Evolutionary conservation across 92 coral and sea anemone genomes (phyloP), one percentile per base, ranked within the genome.

Genomic region (Pocillopora meandrina): DNA sequence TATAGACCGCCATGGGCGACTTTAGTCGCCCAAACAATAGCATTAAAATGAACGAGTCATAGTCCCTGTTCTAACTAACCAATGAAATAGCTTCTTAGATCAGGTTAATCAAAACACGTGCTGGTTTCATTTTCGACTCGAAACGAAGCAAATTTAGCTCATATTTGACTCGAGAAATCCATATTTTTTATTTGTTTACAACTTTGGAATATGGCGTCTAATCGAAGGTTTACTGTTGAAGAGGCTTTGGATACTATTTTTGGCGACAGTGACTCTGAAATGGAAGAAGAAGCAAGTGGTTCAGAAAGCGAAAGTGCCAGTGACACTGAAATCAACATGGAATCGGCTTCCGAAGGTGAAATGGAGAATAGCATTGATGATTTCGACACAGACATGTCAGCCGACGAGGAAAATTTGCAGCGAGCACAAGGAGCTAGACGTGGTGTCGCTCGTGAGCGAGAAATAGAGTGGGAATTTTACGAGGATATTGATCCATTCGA

Each of bases 221-320:
- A 58, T 82, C 58, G 74, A 23, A 58, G 56, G 16, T 82, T 52
- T 74, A 86, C 84, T 23, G 8, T 18, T 20, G 84, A 81, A 56
- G 93, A 90, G 59, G 90, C 61, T 59, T 58, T 73, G 12, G 83
- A 18, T 15, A 85, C 78, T 18, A 74, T 90, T 86, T 86, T 90
- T 75, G 81, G 86, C 76, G 90, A 83, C 78, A 56, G 63, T 69
- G 88, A 79, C 42, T 90, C 90, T 10, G 93, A 90, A 76, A 82
- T 90, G 64, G 90, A 79, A 42, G 80, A 67, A n/a, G 85, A 70
- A 61, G 61, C 35, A 10, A 71, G 66, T 63, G 67, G 72, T 65
- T 63, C 72, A 59, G 87, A 68, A 42, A 26, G 26, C 26, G 26
- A 26, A 26, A 26, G 26, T 1, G 26, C 26, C 26, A 26, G 26